phyloP scores from a whole-genome alignment of 23 tunicate genomes.

The Oikopleura vanhoeffeni region DNA sequence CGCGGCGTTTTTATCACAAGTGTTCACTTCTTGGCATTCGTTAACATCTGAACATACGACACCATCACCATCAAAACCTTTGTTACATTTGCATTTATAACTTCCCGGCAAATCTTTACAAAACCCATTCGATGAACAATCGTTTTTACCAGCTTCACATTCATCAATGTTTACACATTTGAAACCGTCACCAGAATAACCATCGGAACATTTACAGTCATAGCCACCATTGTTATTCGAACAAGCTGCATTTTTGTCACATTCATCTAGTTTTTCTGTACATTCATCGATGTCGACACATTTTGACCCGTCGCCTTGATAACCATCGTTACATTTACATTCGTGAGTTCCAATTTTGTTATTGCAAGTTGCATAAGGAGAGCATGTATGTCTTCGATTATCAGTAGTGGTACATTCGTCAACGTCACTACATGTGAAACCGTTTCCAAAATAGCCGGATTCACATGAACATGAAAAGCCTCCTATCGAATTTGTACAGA shows the following conservation, averaged over 20 bases:
- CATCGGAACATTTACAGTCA: background rate
- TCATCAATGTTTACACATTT: conserved; percentile 17
- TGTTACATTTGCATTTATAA: conserved; percentile 13
- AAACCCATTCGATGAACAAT: background rate
- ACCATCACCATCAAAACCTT: conserved; percentile 17
- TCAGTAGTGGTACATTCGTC: conserved; percentile 19
- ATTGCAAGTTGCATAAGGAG: conserved; percentile 16
- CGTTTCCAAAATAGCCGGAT: conserved; percentile 20
- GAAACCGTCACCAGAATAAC: background rate
- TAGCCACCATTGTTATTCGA: background rate
- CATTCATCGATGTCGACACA: conserved; percentile 17
- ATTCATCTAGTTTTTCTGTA: background rate
- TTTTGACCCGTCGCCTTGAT: conserved; percentile 17
- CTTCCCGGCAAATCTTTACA: conserved; percentile 1
- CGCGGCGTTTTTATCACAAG: background rate
- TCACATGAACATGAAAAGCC: conserved; percentile 23
- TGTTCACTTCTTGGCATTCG: background rate
- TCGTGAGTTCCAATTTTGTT: conserved; percentile 11
- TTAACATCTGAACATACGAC: background rate
- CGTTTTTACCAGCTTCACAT: background rate
- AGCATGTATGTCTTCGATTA: background rate
- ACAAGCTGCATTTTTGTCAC: background rate
- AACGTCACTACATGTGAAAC: conserved; percentile 19
- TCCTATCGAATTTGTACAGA: conserved; percentile 28
- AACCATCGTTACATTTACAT: conserved; percentile 21